Evolutionary conservation across 1,140 invertebrate species (phyloP).

Genomic region (Penaeus indicus): DNA sequence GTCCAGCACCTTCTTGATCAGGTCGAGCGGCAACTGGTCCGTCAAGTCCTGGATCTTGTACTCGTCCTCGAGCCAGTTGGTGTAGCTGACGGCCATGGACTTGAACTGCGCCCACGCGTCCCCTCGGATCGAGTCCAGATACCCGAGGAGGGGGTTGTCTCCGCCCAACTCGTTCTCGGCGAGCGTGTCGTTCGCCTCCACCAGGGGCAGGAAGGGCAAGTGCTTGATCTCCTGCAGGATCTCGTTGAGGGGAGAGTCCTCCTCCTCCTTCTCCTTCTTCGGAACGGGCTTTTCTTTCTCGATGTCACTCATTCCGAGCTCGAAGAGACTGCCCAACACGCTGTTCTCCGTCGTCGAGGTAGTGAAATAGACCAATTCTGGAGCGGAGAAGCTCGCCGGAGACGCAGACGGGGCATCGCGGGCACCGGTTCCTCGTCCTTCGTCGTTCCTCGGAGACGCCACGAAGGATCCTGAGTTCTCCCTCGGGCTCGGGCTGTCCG

Average conservation of each 20-base stretch:
- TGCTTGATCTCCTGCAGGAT: slow-evolving; percentile 35
- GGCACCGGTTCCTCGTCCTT: no score
- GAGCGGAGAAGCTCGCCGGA: no score
- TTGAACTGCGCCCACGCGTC: slow-evolving; percentile 58
- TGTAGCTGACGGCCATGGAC: slow-evolving; percentile 40
- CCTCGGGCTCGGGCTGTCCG: no score
- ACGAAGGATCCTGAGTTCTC: no score
- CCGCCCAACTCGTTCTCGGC: not conserved
- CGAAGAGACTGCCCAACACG: slow-evolving; percentile 35
- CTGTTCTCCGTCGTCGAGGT: not conserved
- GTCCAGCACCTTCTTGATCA: slow-evolving; percentile 47
- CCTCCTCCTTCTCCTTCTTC: not conserved
- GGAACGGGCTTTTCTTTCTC: not conserved
- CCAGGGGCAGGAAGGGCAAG: slow-evolving; percentile 45
- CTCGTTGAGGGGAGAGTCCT: not conserved
- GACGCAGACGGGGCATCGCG: no score
- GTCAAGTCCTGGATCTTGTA: slow-evolving; percentile 31
- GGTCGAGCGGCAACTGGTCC: slow-evolving; percentile 30
- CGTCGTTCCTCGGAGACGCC: no score
- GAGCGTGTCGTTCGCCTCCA: not conserved
- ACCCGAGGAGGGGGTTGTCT: slow-evolving; percentile 11
- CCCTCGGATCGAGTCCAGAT: slow-evolving; percentile 38
- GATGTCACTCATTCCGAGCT: slow-evolving; percentile 19
- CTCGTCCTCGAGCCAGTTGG: slow-evolving; percentile 48
- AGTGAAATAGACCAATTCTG: no score